Percentiles rank a stretch among this genome's conserved stretches.
Evolutionary conservation across 2,113 vertebrate genomes (phyloP).

Genomic region (Recurvirostra avosetta): DNA sequence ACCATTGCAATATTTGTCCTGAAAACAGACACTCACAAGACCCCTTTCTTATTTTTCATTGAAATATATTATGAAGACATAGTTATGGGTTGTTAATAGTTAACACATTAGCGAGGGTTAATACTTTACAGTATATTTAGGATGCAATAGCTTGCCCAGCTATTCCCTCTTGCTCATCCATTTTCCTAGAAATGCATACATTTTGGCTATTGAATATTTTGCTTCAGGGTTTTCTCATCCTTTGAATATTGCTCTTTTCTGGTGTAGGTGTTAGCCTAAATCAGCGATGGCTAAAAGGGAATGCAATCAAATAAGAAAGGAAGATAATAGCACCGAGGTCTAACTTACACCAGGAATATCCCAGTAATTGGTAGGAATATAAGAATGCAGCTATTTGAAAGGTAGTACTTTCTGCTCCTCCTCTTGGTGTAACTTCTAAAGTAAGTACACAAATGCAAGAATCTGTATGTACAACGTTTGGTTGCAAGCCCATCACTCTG

Average conservation of each 20-base stretch:
- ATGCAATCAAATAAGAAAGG: background rate
- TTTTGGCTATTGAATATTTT: background rate
- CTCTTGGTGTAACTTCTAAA: background rate
- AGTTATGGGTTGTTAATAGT: background rate
- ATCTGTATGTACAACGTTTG: fast-evolving
- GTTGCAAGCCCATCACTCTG: background rate
- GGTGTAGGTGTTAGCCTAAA: background rate
- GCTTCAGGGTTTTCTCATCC: background rate
- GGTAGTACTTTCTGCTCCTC: background rate
- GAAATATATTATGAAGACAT: background rate
- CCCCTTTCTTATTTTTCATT: background rate
- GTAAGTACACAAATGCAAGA: background rate
- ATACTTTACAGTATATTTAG: background rate
- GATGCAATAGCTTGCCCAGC: background rate
- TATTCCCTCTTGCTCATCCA: background rate
- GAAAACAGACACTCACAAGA: background rate
- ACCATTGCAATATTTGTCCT: background rate
- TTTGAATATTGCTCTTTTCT: background rate
- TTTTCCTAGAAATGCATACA: background rate
- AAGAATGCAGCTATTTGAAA: background rate
- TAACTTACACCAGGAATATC: background rate
- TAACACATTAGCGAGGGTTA: background rate
- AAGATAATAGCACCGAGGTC: background rate
- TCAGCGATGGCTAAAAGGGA: background rate
- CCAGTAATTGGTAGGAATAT: background rate